phyloP scores from a whole-genome alignment of 1,140 invertebrate species.

The Drosophila ironensis region DNA sequence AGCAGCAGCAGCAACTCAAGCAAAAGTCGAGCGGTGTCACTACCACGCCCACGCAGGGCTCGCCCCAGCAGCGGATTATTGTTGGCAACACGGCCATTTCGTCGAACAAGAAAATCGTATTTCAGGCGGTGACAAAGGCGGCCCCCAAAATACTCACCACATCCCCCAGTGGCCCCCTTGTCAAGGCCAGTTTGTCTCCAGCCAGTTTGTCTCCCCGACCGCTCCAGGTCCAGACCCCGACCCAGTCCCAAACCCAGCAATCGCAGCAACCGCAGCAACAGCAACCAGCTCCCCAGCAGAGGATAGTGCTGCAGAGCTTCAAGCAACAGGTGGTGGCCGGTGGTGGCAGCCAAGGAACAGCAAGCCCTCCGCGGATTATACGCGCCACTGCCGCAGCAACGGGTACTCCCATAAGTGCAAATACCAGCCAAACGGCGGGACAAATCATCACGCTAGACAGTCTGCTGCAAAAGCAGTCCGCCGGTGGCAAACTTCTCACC shows the following conservation, averaged over 20 bases:
- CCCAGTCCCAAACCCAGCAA: too few relatives aligned
- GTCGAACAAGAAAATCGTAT: conserved; percentile 71
- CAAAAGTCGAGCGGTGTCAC: conserved; percentile 38
- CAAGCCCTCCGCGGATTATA: conserved; percentile 52
- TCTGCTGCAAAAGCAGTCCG: conserved; percentile 84
- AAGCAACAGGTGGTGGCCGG: conserved; percentile 51
- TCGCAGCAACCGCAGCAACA: conserved; percentile 56
- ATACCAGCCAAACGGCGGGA: conserved; percentile 79
- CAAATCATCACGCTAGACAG: conserved; percentile 88
- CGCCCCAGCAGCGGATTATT: conserved; percentile 63
- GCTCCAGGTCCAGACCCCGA: conserved; percentile 47
- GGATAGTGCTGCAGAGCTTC: conserved; percentile 81
- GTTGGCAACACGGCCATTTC: conserved; percentile 74
- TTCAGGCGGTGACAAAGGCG: conserved; percentile 57
- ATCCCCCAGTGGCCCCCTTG: conserved; percentile 2
- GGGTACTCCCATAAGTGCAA: conserved; percentile 7
- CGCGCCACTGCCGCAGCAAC: conserved; percentile 34
- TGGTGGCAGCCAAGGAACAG: conserved; percentile 3
- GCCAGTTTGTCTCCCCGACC: too few relatives aligned
- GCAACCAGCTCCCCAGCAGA: conserved; percentile 81
- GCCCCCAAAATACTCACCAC: conserved; percentile 68
- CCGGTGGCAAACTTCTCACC: conserved; percentile 23
- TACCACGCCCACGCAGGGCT: conserved; percentile 27
- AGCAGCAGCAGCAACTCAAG: conserved; percentile 64
- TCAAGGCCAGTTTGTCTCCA: too few relatives aligned